phyloP scores from a whole-genome alignment of 2,113 vertebrate species.

The Brachionichthys hirsutus region DNA sequence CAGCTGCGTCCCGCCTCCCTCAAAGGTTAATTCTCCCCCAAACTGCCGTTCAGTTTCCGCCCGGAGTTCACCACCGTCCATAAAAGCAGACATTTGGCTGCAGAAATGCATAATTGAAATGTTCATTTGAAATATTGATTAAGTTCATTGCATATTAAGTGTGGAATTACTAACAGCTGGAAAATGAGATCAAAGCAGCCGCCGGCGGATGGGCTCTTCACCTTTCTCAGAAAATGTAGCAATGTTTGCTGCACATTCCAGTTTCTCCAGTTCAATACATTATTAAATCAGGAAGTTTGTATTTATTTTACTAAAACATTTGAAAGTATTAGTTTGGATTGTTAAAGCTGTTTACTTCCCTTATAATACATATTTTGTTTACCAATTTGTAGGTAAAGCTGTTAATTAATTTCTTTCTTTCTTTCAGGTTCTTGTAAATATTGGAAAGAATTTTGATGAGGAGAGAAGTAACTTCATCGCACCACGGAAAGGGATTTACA shows the following conservation, averaged over 20 bases:
- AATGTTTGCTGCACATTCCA: neutral
- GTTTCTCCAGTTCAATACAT: neutral
- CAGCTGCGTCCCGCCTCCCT: conserved; percentile 29
- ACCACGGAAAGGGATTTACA: conserved; percentile 98
- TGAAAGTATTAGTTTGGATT: neutral
- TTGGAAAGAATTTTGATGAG: conserved; percentile 93
- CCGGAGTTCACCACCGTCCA: conserved; percentile 47
- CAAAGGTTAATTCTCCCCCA: conserved; percentile 72
- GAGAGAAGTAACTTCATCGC: conserved; percentile 95
- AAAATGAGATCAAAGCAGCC: conserved; percentile 13
- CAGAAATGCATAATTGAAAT: conserved; percentile 49
- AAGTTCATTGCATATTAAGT: conserved; percentile 39
- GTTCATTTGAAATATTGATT: conserved; percentile 54
- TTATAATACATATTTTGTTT: neutral
- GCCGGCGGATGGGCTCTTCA: too few species aligned
- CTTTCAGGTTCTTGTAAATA: conserved; percentile 90
- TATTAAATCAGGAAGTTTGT: too few species aligned
- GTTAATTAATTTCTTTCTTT: conserved; percentile 8
- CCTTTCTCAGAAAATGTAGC: neutral
- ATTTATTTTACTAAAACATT: neutral
- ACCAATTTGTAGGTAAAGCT: neutral
- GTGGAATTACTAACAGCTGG: conserved; percentile 23
- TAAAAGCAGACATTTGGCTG: conserved; percentile 65
- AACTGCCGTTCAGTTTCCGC: conserved; percentile 64
- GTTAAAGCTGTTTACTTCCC: neutral